Base-by-base conservation (phyloP, 1,140 invertebrate genomes). In the Liolophura sinensis region DNA sequence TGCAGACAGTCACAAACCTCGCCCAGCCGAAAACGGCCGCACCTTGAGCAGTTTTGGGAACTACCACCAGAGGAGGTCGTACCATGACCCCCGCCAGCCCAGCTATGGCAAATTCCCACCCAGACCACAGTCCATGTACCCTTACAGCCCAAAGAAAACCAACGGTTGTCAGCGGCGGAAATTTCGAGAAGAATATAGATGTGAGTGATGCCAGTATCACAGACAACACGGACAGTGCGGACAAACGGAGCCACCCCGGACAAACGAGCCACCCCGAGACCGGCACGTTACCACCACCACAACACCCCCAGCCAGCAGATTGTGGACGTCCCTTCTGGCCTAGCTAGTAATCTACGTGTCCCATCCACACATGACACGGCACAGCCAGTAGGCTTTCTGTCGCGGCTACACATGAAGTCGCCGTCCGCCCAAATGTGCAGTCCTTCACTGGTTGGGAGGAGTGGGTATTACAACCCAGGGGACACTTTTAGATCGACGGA, bases 121-220 rank as follows among this genome's bases (percentile, higher is more conserved):
- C 9, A 3, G 31, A 9, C 31, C 31, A 3, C 31, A 40, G 31
- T 40, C 31, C 9, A 40, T 40, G 31, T 40, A 40, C 31, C 31
- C 31, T 40, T 40, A 40, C 31, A 40, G 31, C 9, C 31, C 31
- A 5, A 40, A 40, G 31, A 3, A 9, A 9, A 40, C 31, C 31
- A 40, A 40, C 31, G 9, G 9, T 9, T n/a, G 31, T 3, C 31
- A 40, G 3, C 31, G 31, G 31, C 9, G 31, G 31, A 40, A 40
- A 40, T 40, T 40, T 40, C 31, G 31, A 40, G 31, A 40, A 40
- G 31, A 81, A 81, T 62, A 81, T 81, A 46, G 79, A 77, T 66
- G 78, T 81, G 64, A 81, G 79, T 73, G 79, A 81, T 51, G 79
- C 79, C 67, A 79, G 77, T 70, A 76, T 79, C 40, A 81, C 74